A percentile compares a stretch with the other conserved stretches of the same genome.
Evolutionary conservation across 2,113 vertebrate genomes (phyloP).

Genomic region (Anser cygnoides): DNA sequence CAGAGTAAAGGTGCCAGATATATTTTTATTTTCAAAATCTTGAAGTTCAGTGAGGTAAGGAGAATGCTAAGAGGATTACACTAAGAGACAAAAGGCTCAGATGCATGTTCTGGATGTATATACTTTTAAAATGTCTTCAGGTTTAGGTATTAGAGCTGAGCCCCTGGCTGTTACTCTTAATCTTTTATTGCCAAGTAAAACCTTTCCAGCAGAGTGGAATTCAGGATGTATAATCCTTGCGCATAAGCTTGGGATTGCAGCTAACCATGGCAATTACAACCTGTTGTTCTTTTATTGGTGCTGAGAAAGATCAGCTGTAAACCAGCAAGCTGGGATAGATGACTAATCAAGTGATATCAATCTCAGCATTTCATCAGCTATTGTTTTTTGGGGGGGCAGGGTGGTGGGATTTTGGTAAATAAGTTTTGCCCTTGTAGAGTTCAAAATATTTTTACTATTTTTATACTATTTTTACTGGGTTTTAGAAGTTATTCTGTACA

Average conservation of each 20-base stretch:
- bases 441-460: neutral
- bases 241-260: conserved; percentile 60
- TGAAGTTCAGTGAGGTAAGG: conserved; percentile 53
- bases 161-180: conserved; percentile 73
- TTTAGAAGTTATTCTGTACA: neutral
- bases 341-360: neutral
- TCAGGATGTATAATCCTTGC: conserved; percentile 69
- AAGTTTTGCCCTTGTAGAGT: neutral
- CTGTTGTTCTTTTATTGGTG: conserved; percentile 76
- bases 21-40: conserved; percentile 41
- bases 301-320: conserved; percentile 27
- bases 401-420: neutral
- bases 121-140: conserved; percentile 56
- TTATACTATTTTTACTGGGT: neutral
- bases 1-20: conserved; percentile 11
- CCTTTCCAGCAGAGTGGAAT: conserved; percentile 76
- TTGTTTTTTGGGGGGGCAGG: neutral
- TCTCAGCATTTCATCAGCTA: neutral
- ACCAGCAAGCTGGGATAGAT: neutral
- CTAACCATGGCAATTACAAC: conserved; percentile 71
- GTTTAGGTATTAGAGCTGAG: conserved; percentile 67
- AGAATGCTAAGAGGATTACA: conserved; percentile 78
- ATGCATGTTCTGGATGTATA: neutral
- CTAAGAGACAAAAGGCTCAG: conserved; percentile 52
- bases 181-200: conserved; percentile 74